Evolutionary conservation across 53 echinoderm and acorn worm species (phyloP), one percentile per base, ranked within the genome.

Genomic region (Crossaster papposus): DNA sequence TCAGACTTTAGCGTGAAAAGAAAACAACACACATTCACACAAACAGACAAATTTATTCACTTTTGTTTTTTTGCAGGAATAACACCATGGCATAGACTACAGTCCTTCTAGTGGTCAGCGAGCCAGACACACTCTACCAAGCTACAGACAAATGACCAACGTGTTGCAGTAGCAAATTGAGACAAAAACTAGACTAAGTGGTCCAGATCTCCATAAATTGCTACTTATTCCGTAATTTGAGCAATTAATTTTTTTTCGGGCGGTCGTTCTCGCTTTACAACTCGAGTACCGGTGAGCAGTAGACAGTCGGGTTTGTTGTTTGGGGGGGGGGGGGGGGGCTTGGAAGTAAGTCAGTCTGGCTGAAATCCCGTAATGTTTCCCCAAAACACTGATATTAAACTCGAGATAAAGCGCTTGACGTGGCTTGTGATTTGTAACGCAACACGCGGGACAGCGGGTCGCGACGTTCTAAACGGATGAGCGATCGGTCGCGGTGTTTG

Each of bases 201-300:
- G 24, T 68, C 22, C 11, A 68, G 68, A n/a, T 68, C 68, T 68
- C 68, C 68, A 68, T 68, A 68, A 68, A 70, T 38, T 65, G 22
- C 65, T n/a, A 65, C 83, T 36, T 30, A 54, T 37, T 36, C 37
- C 3, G 83, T 83, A 83, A 83, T 83, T 65, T 32, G 72, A 75
- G 87, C 76, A 77, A 87, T 87, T 87, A 62, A 87, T 87, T 38
- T 77, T n/a, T 50, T 84, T 55, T 87, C 76, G 44, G 34, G 54
- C 75, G 58, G 63, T 53, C 54, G 24, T 34, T 76, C 87, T 87
- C 80, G 55, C 87, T 72, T 55, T 37, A 54, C 75, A 75, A 58
- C 87, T 87, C 76, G 35, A 87, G 87, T 87, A 62, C 87, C 87
- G 52, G 62, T 87, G 36, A 80, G 54, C 62, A 12, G 77, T 87